Base-by-base conservation (phyloP, 2,888 invertebrate species). In the Sphinx pinastri region DNA sequence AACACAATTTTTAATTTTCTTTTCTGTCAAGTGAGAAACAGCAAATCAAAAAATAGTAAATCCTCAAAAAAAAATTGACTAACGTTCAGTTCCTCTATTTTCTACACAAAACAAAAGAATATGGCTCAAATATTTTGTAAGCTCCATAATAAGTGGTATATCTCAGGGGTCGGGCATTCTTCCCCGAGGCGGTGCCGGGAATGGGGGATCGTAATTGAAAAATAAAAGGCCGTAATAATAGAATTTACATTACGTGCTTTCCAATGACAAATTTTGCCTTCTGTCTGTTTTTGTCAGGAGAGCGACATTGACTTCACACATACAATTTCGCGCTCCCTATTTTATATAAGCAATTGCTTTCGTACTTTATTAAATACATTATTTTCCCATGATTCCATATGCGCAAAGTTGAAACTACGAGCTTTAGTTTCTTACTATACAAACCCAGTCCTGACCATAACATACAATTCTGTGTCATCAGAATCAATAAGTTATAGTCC, bases 211-310 rank as follows among this genome's bases (percentile, higher is more conserved):
- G 94, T 93, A 94, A 94, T 94, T 94, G 94, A 92, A 93, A 94
- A 94, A 93, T 94, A 94, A 93, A 93, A 93, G 92, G 86, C 91
- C 89, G 90, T 91, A 90, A 93, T 94, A 93, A 94, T 93, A 93
- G 93, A 94, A 93, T 93, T 93, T 92, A 92, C 92, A 90, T 91
- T 91, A 91, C 92, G 88, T 90, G 91, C 89, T 90, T 88, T 88
- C 90, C 89, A 93, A 89, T 91, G 91, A 92, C 87, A 91, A 90
- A 91, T 87, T 92, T 89, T 89, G 81, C 88, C 84, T 86, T 85
- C 86, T 87, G 90, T 83, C 90, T 93, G 93, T 86, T 90, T 89
- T 88, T 93, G 93, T 87, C 92, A 92, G 89, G 87, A 87, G 87
- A 87, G 77, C 85, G 84, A 84, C 87, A 85, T 86, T 87, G 87